A percentile compares a stretch with the other conserved stretches of the same genome.
Evolutionary conservation across 1,140 invertebrate species (phyloP).

Genomic region (Nasonia vitripennis): DNA sequence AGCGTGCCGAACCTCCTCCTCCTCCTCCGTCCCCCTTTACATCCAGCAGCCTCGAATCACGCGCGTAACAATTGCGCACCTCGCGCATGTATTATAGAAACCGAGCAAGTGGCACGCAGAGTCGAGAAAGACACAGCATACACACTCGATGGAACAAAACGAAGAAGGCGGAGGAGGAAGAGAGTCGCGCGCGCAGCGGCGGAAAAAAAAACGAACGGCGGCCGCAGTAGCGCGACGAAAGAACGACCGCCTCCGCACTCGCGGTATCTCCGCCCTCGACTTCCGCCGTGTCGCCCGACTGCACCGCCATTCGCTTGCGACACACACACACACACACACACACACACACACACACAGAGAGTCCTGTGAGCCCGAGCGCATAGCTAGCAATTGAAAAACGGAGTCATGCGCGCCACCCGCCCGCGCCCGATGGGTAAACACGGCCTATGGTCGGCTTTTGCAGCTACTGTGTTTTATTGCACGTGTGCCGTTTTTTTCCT

Average conservation of each 20-base stretch:
- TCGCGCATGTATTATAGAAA: neutral
- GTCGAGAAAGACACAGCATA: neutral
- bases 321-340: too few relatives aligned
- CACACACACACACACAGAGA: too few relatives aligned
- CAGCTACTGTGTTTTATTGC: neutral
- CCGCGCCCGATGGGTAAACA: neutral
- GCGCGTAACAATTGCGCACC: neutral
- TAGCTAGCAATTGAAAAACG: neutral
- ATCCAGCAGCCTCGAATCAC: neutral
- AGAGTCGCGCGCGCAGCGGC: neutral
- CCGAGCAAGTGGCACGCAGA: slow-evolving; percentile 1
- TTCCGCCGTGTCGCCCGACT: slow-evolving; percentile 30
- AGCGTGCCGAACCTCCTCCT: too few relatives aligned
- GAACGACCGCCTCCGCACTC: slow-evolving; percentile 36
- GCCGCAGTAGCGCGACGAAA: slow-evolving; percentile 1
- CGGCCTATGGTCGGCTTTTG: neutral
- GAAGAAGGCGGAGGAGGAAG: neutral
- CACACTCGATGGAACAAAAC: neutral
- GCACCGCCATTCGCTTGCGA: slow-evolving; percentile 28
- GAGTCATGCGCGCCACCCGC: neutral
- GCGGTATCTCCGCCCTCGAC: slow-evolving; percentile 51
- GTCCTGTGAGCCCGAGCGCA: too few relatives aligned
- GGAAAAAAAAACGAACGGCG: neutral
- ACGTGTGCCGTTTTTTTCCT: neutral
- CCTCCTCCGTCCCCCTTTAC: too few relatives aligned